Conservation (phyloP, 2,113 vertebrate genomes). For the Silurus asotus region DNA sequence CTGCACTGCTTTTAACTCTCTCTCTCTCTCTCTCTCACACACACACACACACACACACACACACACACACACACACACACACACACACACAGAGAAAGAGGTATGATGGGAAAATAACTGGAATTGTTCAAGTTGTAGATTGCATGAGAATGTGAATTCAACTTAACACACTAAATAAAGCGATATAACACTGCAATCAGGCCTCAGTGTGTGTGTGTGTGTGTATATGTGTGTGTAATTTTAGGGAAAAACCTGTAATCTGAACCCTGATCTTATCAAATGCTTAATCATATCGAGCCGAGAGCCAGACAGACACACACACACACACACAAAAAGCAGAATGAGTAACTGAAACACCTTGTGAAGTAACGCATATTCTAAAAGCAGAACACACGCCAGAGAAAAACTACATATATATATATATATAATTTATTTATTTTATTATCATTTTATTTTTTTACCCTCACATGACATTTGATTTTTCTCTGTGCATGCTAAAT, state of each 20-base stretch:
- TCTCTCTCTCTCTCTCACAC: neutral
- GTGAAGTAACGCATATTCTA: slow-evolving; percentile 30
- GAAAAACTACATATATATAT: neutral
- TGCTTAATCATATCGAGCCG: neutral
- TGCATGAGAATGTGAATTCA: neutral
- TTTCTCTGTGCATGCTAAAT: slow-evolving; percentile 38
- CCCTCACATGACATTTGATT: slow-evolving; percentile 33
- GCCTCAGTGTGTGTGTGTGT: slow-evolving; percentile 2
- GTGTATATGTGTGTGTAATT: neutral
- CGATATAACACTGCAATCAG: neutral
- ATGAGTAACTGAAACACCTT: slow-evolving; percentile 7
- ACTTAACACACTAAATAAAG: neutral
- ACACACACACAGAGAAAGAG: too few relatives aligned
- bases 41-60: neutral
- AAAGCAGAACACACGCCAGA: neutral
- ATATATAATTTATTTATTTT: neutral
- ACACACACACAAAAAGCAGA: neutral
- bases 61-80: too few relatives aligned
- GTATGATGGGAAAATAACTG: neutral
- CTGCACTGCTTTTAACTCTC: neutral
- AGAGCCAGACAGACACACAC: neutral
- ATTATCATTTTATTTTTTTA: too few relatives aligned
- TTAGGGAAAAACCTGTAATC: slow-evolving; percentile 1
- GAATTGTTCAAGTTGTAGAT: neutral
- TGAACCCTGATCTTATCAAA: neutral